phyloP scores from a whole-genome alignment of 1,140 invertebrate genomes.

The Idris sp. region DNA sequence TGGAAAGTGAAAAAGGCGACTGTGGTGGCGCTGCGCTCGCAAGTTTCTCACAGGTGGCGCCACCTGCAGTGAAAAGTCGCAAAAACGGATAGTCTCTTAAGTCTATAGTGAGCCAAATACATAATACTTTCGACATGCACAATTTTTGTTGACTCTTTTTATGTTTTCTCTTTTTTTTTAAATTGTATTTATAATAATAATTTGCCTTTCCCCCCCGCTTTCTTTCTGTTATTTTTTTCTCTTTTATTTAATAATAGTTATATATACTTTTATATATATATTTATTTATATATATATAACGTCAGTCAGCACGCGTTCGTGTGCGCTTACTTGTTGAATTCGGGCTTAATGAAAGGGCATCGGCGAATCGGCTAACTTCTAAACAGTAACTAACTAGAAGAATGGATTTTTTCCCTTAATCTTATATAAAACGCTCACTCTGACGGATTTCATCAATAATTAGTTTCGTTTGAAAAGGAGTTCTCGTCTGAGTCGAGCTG shows the following conservation, averaged over 20 bases:
- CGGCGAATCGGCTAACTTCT: conserved; percentile 70
- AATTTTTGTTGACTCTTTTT: too few relatives aligned
- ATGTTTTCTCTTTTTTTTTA: too few relatives aligned
- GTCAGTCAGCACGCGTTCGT: conserved; percentile 57
- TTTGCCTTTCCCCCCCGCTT: too few relatives aligned
- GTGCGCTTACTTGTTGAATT: conserved; percentile 55
- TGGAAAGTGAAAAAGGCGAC: too few relatives aligned
- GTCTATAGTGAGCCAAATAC: conserved; percentile 44
- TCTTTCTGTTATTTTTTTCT: background rate
- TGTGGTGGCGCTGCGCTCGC: background rate
- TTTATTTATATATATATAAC: conserved; percentile 54
- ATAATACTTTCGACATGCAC: conserved; percentile 52
- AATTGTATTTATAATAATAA: too few relatives aligned
- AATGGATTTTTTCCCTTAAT: conserved; percentile 73
- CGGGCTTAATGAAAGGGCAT: conserved; percentile 36
- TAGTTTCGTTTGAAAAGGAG: conserved; percentile 66
- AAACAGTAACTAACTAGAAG: conserved; percentile 76
- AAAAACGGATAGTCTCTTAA: conserved; percentile 28
- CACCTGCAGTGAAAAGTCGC: conserved; percentile 1
- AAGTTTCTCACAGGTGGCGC: background rate
- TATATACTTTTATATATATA: too few relatives aligned
- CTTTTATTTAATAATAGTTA: conserved; percentile 16
- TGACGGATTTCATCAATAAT: conserved; percentile 72
- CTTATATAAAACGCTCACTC: conserved; percentile 74
- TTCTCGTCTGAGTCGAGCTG: conserved; percentile 77